A percentile compares a stretch with the other conserved stretches of the same genome.
Conservation (phyloP, 2,888 invertebrate species). For the Aethes cnicana region DNA sequence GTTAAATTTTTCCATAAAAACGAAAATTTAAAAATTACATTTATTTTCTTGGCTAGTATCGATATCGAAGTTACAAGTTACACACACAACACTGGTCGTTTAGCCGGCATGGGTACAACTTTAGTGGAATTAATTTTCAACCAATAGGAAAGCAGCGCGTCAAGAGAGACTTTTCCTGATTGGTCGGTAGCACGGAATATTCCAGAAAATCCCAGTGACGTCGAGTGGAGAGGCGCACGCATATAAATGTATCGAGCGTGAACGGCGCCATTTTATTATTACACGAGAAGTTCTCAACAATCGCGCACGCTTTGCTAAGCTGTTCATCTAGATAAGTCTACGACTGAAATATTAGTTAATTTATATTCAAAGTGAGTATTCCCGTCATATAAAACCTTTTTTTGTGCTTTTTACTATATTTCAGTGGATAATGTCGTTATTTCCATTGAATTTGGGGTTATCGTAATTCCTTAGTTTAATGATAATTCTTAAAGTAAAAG, state of each 20-base stretch:
- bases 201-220: slow-evolving; percentile 74
- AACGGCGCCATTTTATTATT: slow-evolving; percentile 69
- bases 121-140: slow-evolving; percentile 35
- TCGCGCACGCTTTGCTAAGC: slow-evolving; percentile 76
- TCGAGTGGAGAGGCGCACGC: slow-evolving; percentile 52
- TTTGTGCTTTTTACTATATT: slow-evolving; percentile 8
- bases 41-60: background rate
- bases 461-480: background rate
- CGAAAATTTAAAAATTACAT: no score
- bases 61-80: background rate
- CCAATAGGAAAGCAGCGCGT: slow-evolving; percentile 55
- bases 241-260: slow-evolving; percentile 52
- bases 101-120: slow-evolving; percentile 19
- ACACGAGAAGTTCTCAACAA: slow-evolving; percentile 73
- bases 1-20: no score
- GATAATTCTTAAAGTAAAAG: background rate
- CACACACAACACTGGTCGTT: slow-evolving; percentile 5
- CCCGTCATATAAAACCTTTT: slow-evolving; percentile 20
- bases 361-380: slow-evolving; percentile 63
- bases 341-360: slow-evolving; percentile 52
- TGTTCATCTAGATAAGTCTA: slow-evolving; percentile 63
- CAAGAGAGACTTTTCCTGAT: slow-evolving; percentile 44
- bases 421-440: slow-evolving; percentile 4
- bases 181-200: slow-evolving; percentile 62
- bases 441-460: slow-evolving; percentile 6